Conservation (phyloP, 30 jellyfish, hydroid and myxozoan genomes). For the Aurelia sp. region DNA sequence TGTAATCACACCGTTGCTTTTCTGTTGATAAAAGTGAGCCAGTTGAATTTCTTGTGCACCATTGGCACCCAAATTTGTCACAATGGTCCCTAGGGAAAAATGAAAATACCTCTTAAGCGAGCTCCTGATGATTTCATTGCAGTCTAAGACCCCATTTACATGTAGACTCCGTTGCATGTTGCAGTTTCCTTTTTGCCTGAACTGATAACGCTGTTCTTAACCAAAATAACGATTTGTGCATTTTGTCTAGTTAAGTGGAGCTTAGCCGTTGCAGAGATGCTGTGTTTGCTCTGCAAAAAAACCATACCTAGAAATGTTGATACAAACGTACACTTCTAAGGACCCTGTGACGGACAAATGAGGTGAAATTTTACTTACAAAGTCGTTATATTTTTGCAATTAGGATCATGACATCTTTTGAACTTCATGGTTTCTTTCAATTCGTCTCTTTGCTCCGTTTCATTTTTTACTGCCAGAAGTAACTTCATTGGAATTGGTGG, state of each 20-base stretch:
- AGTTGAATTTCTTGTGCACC: constrained; percentile 17
- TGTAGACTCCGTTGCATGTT: too few relatives aligned
- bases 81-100: constrained; percentile 15
- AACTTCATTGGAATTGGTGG: constrained; percentile 41
- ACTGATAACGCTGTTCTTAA: too few relatives aligned
- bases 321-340: too few relatives aligned
- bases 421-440: constrained; percentile 26
- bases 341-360: too few relatives aligned
- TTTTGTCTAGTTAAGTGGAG: too few relatives aligned
- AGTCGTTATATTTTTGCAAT: constrained; percentile 1
- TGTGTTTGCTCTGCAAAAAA: too few relatives aligned
- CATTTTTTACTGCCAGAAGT: constrained; percentile 19
- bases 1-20: constrained; percentile 10
- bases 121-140: too few relatives aligned
- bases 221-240: too few relatives aligned
- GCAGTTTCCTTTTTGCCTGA: too few relatives aligned
- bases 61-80: constrained; percentile 25
- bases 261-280: too few relatives aligned
- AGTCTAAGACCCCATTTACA: too few relatives aligned
- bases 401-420: constrained; percentile 29
- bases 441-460: constrained; percentile 6
- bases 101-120: neutral
- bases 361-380: neutral
- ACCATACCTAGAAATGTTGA: too few relatives aligned
- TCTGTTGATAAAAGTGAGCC: neutral